Evolutionary conservation across 1,140 invertebrate genomes (phyloP).

Genomic region (Penaeus vannamei): DNA sequence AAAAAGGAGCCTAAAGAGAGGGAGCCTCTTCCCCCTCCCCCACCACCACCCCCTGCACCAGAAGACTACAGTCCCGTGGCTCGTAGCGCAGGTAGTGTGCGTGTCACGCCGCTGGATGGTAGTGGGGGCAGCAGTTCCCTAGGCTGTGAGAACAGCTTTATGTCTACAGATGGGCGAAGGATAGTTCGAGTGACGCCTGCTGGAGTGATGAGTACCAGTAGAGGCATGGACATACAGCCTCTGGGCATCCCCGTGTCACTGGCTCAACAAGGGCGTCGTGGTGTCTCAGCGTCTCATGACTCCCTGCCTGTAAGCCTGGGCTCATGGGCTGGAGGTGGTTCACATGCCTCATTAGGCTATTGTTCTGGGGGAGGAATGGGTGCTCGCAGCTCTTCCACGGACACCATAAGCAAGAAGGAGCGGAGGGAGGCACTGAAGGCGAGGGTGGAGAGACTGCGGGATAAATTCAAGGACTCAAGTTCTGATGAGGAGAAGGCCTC

Average conservation of each 20-base stretch:
- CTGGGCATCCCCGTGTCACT: conserved; percentile 57
- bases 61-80: background rate
- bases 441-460: conserved; percentile 77
- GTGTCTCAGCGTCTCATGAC: conserved; percentile 65
- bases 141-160: background rate
- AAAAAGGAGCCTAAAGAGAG: conserved; percentile 54
- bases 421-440: conserved; percentile 77
- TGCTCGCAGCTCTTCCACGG: conserved; percentile 63
- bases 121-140: background rate
- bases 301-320: conserved; percentile 58
- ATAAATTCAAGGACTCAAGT: conserved; percentile 76
- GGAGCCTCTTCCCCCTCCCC: conserved; percentile 46
- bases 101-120: background rate
- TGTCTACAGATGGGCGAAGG: conserved; percentile 40
- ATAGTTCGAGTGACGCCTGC: conserved; percentile 13
- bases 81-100: background rate
- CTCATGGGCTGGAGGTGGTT: conserved; percentile 50
- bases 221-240: conserved; percentile 48
- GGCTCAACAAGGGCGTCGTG: conserved; percentile 54
- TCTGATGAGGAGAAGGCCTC: conserved; percentile 80
- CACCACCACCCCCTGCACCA: conserved; percentile 32
- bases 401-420: conserved; percentile 69
- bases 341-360: conserved; percentile 37
- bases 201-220: background rate
- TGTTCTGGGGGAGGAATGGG: conserved; percentile 55